phyloP scores from a whole-genome alignment of 1,140 invertebrate species.

The Musca domestica region DNA sequence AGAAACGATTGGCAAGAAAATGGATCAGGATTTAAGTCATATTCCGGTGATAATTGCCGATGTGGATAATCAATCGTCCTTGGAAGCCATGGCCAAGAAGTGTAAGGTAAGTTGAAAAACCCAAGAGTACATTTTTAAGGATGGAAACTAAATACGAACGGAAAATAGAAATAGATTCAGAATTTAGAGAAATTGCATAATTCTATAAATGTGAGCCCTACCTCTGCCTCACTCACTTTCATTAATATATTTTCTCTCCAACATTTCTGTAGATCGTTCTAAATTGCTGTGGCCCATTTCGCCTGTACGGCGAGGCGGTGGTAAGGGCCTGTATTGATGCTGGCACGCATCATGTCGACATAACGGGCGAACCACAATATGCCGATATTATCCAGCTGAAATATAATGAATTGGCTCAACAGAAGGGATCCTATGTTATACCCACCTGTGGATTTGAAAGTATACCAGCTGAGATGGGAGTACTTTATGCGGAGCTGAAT shows the following conservation, averaged over 20 bases:
- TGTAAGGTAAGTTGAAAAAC: slow-evolving; percentile 44
- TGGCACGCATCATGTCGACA: slow-evolving; percentile 81
- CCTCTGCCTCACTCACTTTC: too few relatives aligned
- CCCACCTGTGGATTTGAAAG: slow-evolving; percentile 86
- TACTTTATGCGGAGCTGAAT: slow-evolving; percentile 66
- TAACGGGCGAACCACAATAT: slow-evolving; percentile 86
- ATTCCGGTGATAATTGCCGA: slow-evolving; percentile 73
- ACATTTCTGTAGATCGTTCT: slow-evolving; percentile 59
- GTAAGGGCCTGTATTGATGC: slow-evolving; percentile 80
- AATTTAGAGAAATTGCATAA: too few relatives aligned
- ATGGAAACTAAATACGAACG: too few relatives aligned
- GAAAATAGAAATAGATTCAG: too few relatives aligned
- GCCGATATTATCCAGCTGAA: slow-evolving; percentile 78
- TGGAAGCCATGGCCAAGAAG: slow-evolving; percentile 67
- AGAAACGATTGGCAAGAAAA: slow-evolving; percentile 54
- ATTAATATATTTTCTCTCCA: too few relatives aligned
- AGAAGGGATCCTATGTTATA: slow-evolving; percentile 74
- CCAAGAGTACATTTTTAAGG: too few relatives aligned
- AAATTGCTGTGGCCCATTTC: slow-evolving; percentile 85
- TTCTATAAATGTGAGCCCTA: too few relatives aligned
- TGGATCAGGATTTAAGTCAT: slow-evolving; percentile 59
- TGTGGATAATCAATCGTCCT: slow-evolving; percentile 65
- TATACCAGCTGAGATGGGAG: slow-evolving; percentile 80
- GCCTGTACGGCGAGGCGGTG: slow-evolving; percentile 81
- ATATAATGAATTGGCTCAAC: slow-evolving; percentile 71